Evolutionary conservation across 2,797 vertebrate species (phyloP), one percentile per base, ranked within the genome.

Genomic region (Nasua narica): DNA sequence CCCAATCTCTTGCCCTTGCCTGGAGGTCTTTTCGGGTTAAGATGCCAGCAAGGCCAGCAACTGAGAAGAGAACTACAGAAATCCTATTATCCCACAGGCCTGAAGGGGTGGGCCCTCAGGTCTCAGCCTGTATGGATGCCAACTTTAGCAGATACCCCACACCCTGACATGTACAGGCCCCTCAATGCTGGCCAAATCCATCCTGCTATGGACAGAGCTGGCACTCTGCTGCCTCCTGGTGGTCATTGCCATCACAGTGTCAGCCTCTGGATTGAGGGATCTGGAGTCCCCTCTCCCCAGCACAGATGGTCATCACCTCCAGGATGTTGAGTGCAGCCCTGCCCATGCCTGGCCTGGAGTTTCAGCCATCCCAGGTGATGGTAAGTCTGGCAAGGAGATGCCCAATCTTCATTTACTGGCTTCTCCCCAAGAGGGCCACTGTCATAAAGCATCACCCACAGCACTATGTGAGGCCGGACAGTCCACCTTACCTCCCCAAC

Each of bases 171-270:
- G 1, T 18, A 18, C 40, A 43, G 43, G 27, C 2, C 8, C 67
- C 7, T 77, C 3, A 43, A n/a, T 50, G 74, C 67, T 4, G 65
- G 37, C 89, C 93, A 5, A 54, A 54, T 15, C 29, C 15, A 43
- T 29, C 35, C 67, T 0, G 0, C 77, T 29, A 60, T 3, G 40
- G 76, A 25, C 27, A 12, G n/a, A 77, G 25, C 4, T 40, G 37
- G 19, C 56, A 58, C 70, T 95, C 81, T 86, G 50, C 88, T 93
- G 84, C 67, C 96, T 88, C 37, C 91, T 87, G 35, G 67, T 93
- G 89, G 58, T 12, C 37, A 76, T 15, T 95, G 54, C 32, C 46
- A 89, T 25, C 35, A 27, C n/a, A 37, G 56, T 56, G 69, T 82
- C 19, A 18, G 78, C 48, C 32, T 83, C 74, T 58, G 79, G 0